Base-by-base conservation (phyloP, 2,113 vertebrate species). In the Labrus mixtus region DNA sequence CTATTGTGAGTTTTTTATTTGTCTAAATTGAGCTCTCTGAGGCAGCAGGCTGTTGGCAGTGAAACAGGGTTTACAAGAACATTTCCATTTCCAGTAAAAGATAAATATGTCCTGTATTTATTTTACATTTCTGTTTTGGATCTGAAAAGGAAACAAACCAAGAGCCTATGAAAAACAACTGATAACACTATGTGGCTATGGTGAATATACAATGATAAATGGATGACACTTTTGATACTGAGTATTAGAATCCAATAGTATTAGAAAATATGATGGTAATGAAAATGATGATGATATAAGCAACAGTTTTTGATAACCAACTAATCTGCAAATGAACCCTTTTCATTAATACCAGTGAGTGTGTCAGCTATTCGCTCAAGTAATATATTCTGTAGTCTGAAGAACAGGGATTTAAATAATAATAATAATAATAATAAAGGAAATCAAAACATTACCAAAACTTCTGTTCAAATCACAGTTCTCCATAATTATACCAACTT, bases 1-100 rank as follows among this genome's bases (percentile, higher is more conserved):
- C 41, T 60, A 68, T 91, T 86, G 82, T 89, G 75, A 82, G 66
- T 63, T 80, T 72, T 79, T 48, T 61, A n/a, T n/a, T 66, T 63
- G 60, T 84, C 80, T 78, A 88, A 74, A 82, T 46, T 25, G 33
- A 75, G 51, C 36, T 56, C 20, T 29, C 56, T 2, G 19, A 51
- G 22, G 39, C 46, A 62, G 60, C 66, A 23, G 55, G 50, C 61
- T 71, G 50, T 66, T 79, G 81, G 89, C 81, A 81, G 60, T 46
- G 37, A 74, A 68, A 22, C 10, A 8, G 29, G 20, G 62, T 22
- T 88, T 86, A 76, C 82, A 56, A 86, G 88, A 90, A 90, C 17
- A 8, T 72, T 82, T 86, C 61, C 68, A 48, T 73, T 90, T 77
- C 78, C 58, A 48, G 78, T 20, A 22, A 68, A 75, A 76, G 50